A percentile compares a stretch with the other conserved stretches of the same genome.
Conservation (phyloP, 2,888 invertebrate species). For the Drosophila paucipuncta region DNA sequence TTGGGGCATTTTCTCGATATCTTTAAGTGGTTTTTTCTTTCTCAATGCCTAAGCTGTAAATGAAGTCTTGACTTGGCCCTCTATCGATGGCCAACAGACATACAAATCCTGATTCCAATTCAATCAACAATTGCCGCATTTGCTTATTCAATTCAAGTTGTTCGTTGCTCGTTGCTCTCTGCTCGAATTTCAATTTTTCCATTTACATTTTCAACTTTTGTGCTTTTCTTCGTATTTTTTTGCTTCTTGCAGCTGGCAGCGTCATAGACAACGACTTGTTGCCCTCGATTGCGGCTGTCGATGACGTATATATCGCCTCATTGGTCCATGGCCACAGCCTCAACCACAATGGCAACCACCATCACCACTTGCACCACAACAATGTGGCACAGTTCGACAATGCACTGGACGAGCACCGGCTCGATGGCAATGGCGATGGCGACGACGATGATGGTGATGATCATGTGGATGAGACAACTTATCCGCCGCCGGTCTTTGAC, state of each 20-base stretch:
- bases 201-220: conserved; percentile 21
- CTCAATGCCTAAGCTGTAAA: conserved; percentile 51
- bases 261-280: conserved; percentile 66
- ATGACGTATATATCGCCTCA: conserved; percentile 75
- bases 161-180: conserved; percentile 1
- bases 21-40: conserved; percentile 35
- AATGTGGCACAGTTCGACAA: conserved; percentile 70
- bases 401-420: conserved; percentile 50
- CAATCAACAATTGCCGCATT: conserved; percentile 55
- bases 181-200: conserved; percentile 16
- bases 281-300: conserved; percentile 61
- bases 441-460: conserved; percentile 17
- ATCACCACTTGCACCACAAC: conserved; percentile 50
- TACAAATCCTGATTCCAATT: conserved; percentile 41
- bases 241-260: conserved; percentile 37
- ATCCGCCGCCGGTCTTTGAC: conserved; percentile 91
- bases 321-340: conserved; percentile 62
- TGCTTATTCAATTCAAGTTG: conserved; percentile 43
- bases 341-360: conserved; percentile 33
- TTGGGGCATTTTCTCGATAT: conserved; percentile 28
- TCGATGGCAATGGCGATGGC: conserved; percentile 18
- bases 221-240: background rate
- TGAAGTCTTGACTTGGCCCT: conserved; percentile 31
- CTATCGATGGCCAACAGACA: conserved; percentile 9
- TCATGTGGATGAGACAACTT: conserved; percentile 65